Percentiles rank a stretch among this genome's conserved stretches.
phyloP scores from a whole-genome alignment of 2,797 vertebrate species.

The Okamejei kenojei region DNA sequence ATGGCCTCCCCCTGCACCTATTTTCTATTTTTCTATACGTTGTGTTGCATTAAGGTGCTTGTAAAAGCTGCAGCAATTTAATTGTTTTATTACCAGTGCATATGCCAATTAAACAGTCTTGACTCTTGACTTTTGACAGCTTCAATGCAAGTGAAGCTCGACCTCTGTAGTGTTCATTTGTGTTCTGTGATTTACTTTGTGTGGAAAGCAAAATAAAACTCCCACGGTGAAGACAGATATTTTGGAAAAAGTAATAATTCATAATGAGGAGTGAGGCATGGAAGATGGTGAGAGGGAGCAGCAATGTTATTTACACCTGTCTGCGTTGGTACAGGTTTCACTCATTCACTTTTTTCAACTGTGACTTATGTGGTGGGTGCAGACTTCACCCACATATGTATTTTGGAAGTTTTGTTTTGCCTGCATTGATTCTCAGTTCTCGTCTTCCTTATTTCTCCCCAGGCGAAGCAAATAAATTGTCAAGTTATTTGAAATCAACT shows the following conservation, averaged over 20 bases:
- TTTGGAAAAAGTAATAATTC: background rate
- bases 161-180: background rate
- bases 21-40: too few species aligned
- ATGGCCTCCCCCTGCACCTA: too few species aligned
- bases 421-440: background rate
- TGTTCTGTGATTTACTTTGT: background rate
- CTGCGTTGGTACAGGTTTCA: background rate
- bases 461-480: slow-evolving; percentile 7
- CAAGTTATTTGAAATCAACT: background rate
- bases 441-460: background rate
- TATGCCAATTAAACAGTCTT: too few species aligned
- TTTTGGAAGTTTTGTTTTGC: background rate
- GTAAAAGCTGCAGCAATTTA: too few species aligned
- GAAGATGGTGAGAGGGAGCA: too few species aligned
- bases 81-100: too few species aligned
- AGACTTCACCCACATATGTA: background rate
- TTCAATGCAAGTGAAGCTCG: background rate
- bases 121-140: background rate
- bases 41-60: too few species aligned
- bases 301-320: background rate
- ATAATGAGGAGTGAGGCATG: background rate
- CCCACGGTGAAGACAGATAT: background rate
- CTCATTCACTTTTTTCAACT: background rate
- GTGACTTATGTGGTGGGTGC: background rate
- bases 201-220: background rate